Percentiles rank a stretch among this genome's conserved stretches.
These are phyloP conservation scores for Subacronicta megacephala DNA, from an alignment of 2,888 invertebrate species.

Conservation along the genomic window DNA sequence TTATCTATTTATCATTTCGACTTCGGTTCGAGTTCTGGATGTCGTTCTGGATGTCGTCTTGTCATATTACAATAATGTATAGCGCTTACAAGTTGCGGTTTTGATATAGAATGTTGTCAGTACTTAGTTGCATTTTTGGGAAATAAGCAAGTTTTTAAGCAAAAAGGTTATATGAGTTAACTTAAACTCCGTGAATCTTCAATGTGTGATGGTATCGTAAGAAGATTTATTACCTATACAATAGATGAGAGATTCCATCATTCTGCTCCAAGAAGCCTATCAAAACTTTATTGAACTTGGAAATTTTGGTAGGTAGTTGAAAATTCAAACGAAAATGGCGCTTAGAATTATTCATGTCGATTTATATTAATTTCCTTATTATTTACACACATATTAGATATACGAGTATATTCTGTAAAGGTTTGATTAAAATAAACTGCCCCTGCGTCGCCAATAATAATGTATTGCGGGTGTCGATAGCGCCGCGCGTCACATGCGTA, in stretches of 20 bases:
- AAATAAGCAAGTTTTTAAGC: too few relatives aligned
- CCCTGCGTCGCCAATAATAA: slow-evolving; percentile 6
- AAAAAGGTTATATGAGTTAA: too few relatives aligned
- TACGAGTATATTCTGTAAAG: background rate
- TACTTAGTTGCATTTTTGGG: slow-evolving; percentile 58
- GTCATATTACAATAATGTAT: slow-evolving; percentile 37
- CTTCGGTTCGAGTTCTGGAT: slow-evolving; percentile 36
- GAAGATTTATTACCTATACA: too few relatives aligned
- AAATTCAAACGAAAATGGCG: too few relatives aligned
- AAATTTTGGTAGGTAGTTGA: too few relatives aligned
- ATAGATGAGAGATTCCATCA: too few relatives aligned
- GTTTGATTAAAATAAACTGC: slow-evolving; percentile 16
- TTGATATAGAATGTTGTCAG: slow-evolving; percentile 56
- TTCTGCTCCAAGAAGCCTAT: too few relatives aligned
- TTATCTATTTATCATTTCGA: slow-evolving; percentile 33
- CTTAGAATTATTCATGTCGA: too few relatives aligned
- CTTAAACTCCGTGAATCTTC: too few relatives aligned
- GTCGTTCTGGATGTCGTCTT: slow-evolving; percentile 45
- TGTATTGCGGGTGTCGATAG: slow-evolving; percentile 20
- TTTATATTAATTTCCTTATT: background rate
- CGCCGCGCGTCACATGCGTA: slow-evolving; percentile 32
- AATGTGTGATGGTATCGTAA: too few relatives aligned
- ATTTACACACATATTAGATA: background rate
- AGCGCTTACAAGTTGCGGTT: slow-evolving; percentile 48
- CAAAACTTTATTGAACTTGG: too few relatives aligned